phyloP scores from a whole-genome alignment of 2,797 vertebrate species.

The Pyrocephalus nanus region DNA sequence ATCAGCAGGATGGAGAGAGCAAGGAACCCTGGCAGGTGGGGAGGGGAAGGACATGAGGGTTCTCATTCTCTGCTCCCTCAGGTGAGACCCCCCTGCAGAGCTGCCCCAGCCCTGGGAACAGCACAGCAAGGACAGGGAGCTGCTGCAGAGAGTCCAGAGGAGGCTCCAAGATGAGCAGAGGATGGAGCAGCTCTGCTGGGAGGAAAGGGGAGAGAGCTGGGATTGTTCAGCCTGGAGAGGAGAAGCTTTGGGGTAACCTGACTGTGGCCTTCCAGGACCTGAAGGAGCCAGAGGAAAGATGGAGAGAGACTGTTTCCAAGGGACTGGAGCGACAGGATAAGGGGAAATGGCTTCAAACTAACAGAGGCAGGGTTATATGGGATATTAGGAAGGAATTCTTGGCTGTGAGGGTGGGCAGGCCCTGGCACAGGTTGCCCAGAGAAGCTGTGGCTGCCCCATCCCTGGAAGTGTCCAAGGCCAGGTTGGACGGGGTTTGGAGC shows the following conservation, averaged over 20 bases:
- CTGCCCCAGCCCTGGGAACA: not conserved
- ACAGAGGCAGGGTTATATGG: not conserved
- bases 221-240: not conserved
- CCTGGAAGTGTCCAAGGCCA: too few relatives aligned
- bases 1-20: not conserved
- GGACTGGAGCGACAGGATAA: not conserved
- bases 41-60: not conserved
- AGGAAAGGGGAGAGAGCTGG: not conserved
- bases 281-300: not conserved
- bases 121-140: not conserved
- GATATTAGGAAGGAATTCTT: not conserved
- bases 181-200: not conserved
- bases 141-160: not conserved
- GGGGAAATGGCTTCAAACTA: not conserved
- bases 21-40: not conserved
- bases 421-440: not conserved
- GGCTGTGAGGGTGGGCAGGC: not conserved
- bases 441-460: too few relatives aligned
- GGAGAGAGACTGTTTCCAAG: not conserved
- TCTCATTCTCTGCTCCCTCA: not conserved
- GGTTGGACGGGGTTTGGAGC: too few relatives aligned
- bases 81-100: not conserved
- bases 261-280: not conserved
- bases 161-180: not conserved
- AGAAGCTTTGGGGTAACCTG: not conserved